Evolutionary conservation across 2,888 invertebrate genomes (phyloP).

Genomic region (Pemphredon lugubris): DNA sequence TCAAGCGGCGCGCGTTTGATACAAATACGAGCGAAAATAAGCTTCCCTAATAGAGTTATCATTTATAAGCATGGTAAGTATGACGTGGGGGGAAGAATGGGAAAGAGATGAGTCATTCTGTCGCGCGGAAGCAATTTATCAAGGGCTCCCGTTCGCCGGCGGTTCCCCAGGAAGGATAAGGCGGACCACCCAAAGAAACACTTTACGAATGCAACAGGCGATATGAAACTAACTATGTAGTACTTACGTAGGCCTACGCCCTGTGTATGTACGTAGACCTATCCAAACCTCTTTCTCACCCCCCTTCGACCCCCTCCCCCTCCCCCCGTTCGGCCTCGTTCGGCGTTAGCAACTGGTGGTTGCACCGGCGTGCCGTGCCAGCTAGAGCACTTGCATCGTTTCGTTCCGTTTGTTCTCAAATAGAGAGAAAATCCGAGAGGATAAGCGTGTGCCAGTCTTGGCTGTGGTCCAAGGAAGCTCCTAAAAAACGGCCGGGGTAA

Average conservation of each 20-base stretch:
- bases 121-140: slow-evolving; percentile 72
- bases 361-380: slow-evolving; percentile 76
- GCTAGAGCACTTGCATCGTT: slow-evolving; percentile 77
- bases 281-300: slow-evolving; percentile 58
- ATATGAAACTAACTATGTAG: slow-evolving; percentile 76
- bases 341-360: slow-evolving; percentile 81
- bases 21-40: background rate
- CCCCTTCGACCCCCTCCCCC: slow-evolving; percentile 46
- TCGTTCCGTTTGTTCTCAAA: slow-evolving; percentile 80
- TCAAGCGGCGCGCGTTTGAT: background rate
- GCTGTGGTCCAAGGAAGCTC: slow-evolving; percentile 73
- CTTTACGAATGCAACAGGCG: slow-evolving; percentile 79
- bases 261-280: slow-evolving; percentile 53
- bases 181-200: slow-evolving; percentile 70
- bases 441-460: slow-evolving; percentile 74
- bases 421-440: slow-evolving; percentile 78
- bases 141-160: slow-evolving; percentile 48
- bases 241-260: slow-evolving; percentile 78
- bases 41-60: slow-evolving; percentile 12
- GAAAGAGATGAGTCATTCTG: slow-evolving; percentile 67
- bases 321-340: slow-evolving; percentile 51
- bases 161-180: slow-evolving; percentile 54
- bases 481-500: slow-evolving; percentile 51
- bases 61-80: slow-evolving; percentile 14
- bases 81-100: slow-evolving; percentile 22